Conservation (phyloP, 2,113 vertebrate genomes). For the Reinhardtius hippoglossoides region DNA sequence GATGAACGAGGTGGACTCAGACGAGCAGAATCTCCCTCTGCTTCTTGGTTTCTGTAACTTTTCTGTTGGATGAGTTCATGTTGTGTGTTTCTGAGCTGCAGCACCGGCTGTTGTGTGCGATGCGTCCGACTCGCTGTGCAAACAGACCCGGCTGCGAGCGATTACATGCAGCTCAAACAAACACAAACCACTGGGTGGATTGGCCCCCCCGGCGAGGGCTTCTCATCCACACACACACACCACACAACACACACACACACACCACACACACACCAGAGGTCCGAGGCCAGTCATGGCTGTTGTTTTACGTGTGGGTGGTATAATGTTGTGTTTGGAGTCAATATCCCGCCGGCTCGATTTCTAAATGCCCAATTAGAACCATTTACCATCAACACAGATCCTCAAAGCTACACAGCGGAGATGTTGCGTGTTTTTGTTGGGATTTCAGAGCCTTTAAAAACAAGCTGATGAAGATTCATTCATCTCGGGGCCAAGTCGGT, state of each 20-base stretch:
- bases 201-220: constrained; percentile 17
- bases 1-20: too few relatives aligned
- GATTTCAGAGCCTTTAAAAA: not conserved
- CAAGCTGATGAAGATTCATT: not conserved
- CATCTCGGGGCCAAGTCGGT: not conserved
- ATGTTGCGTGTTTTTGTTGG: not conserved
- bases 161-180: constrained; percentile 51
- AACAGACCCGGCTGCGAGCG: constrained; percentile 15
- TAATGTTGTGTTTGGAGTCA: constrained; percentile 5
- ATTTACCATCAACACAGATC: not conserved
- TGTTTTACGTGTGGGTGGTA: constrained; percentile 33
- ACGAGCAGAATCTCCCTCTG: too few relatives aligned
- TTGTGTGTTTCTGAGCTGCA: too few relatives aligned
- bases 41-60: too few relatives aligned
- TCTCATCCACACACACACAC: constrained; percentile 4
- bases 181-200: not conserved
- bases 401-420: not conserved
- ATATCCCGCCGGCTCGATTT: constrained; percentile 9
- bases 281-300: not conserved
- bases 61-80: too few relatives aligned
- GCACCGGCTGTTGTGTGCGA: not conserved
- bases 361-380: constrained; percentile 27
- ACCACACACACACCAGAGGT: not conserved
- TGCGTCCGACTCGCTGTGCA: constrained; percentile 15
- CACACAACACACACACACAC: too few relatives aligned